Percentiles rank a stretch among this genome's conserved stretches.
These are phyloP conservation scores for Sardina pilchardus DNA, from an alignment of 2,113 vertebrate species.

Conservation along the genomic window DNA sequence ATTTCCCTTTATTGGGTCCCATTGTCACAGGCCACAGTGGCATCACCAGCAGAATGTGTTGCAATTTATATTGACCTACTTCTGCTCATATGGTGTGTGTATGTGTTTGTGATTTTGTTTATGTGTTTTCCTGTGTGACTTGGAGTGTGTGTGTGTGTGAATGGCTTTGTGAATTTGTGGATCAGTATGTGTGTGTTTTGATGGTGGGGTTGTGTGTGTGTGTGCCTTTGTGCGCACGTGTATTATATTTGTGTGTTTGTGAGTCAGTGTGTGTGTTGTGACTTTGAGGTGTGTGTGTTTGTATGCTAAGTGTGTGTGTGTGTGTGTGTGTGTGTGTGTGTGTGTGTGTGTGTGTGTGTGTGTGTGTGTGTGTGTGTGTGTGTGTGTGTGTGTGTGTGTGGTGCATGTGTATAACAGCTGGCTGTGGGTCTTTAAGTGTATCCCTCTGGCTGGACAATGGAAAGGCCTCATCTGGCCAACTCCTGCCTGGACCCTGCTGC, in stretches of 20 bases:
- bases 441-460: conserved; percentile 56
- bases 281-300: neutral
- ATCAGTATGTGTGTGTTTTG: neutral
- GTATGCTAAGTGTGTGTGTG: neutral
- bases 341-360: neutral
- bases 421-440: conserved; percentile 50
- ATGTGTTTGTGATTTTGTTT: neutral
- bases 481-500: conserved; percentile 41
- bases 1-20: neutral
- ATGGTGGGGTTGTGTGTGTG: neutral
- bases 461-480: conserved; percentile 47
- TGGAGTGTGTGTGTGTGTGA: neutral
- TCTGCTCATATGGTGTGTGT: neutral
- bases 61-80: neutral
- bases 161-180: neutral
- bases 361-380: conserved; percentile 7
- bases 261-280: neutral
- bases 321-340: conserved; percentile 23
- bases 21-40: neutral
- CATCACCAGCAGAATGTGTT: neutral
- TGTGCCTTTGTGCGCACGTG: neutral
- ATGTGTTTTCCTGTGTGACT: neutral
- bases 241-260: neutral
- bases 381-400: conserved; percentile 24
- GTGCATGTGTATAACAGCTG: conserved; percentile 55